phyloP scores from a whole-genome alignment of 2,888 invertebrate genomes.

The Ichneumoninae sp. region DNA sequence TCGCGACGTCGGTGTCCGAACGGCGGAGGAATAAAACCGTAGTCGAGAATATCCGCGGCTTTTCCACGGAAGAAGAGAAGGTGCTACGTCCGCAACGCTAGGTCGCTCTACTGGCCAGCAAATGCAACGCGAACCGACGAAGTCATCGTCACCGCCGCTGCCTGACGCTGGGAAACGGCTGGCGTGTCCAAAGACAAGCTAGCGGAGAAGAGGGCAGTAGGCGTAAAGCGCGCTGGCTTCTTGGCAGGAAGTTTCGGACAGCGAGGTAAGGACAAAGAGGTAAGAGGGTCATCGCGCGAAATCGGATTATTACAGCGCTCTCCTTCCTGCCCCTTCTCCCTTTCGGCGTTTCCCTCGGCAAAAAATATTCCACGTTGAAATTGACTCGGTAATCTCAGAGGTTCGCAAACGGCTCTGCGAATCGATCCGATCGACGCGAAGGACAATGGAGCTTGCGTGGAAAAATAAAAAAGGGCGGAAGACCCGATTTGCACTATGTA shows the following conservation, averaged over 20 bases:
- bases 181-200: constrained; percentile 41
- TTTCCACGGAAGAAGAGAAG: constrained; percentile 8
- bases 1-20: background rate
- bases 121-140: constrained; percentile 79
- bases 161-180: constrained; percentile 46
- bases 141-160: constrained; percentile 74
- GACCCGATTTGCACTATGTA: background rate
- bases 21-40: background rate
- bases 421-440: background rate
- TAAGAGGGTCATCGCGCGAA: constrained; percentile 72
- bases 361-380: background rate
- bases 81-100: constrained; percentile 71
- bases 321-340: background rate
- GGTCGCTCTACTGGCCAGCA: constrained; percentile 76
- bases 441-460: background rate
- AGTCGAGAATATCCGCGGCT: constrained; percentile 1
- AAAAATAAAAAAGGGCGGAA: background rate
- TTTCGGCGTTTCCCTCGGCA: background rate
- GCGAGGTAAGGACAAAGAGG: constrained; percentile 68
- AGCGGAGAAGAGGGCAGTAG: constrained; percentile 76
- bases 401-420: background rate
- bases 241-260: constrained; percentile 74
- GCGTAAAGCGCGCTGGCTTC: constrained; percentile 69
- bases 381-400: background rate
- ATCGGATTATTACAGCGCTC: constrained; percentile 8